Evolutionary conservation across 2,113 vertebrate species (phyloP).

Genomic region (Thinocorus orbignyianus): DNA sequence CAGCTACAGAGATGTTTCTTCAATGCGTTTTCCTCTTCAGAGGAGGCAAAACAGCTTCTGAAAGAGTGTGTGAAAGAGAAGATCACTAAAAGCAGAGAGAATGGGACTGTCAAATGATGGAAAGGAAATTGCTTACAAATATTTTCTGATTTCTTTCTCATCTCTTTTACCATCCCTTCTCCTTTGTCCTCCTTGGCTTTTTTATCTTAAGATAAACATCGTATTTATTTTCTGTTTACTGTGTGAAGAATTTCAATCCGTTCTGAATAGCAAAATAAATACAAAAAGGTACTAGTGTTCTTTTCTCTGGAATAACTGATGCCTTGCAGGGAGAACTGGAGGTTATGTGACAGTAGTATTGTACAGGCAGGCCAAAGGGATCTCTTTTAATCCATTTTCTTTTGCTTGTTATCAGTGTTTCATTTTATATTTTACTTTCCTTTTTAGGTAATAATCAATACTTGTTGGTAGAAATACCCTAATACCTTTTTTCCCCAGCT

Average conservation of each 20-base stretch:
- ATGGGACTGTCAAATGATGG: not conserved
- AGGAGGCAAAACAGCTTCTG: not conserved
- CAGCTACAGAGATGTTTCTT: not conserved
- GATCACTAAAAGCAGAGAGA: not conserved
- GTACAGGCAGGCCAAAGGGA: not conserved
- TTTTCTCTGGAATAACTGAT: not conserved
- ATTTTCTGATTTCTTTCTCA: conserved; percentile 9
- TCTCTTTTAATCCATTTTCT: not conserved
- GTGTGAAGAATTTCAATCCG: not conserved
- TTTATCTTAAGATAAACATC: not conserved
- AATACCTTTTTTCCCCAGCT: not conserved
- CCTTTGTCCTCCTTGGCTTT: conserved; percentile 16
- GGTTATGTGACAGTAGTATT: not conserved
- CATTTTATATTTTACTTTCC: not conserved
- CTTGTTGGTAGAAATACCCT: not conserved
- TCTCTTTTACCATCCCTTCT: conserved; percentile 3
- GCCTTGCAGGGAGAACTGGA: not conserved
- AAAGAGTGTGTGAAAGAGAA: not conserved
- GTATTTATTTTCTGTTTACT: conserved; percentile 3
- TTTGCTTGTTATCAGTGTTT: not conserved
- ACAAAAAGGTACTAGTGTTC: not conserved
- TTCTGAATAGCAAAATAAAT: conserved; percentile 14
- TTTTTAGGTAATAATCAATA: not conserved
- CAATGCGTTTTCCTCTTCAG: not conserved
- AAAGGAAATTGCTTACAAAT: conserved; percentile 23